These are phyloP conservation scores for Arge pagana DNA, from an alignment of 2,888 invertebrate genomes.

Conservation along the genomic window DNA sequence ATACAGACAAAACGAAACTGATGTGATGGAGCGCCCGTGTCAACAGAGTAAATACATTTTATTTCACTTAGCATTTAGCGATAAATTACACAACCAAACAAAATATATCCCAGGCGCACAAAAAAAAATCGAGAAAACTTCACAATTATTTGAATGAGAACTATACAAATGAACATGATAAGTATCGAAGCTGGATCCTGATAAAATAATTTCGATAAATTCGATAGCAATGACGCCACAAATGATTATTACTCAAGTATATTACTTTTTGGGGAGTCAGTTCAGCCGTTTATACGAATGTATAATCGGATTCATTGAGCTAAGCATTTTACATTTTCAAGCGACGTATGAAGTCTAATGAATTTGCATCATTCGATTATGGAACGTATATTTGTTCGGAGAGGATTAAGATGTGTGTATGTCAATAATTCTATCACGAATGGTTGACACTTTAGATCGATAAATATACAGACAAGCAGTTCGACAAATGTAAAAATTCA, in stretches of 20 bases:
- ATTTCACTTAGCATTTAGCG: conserved; percentile 17
- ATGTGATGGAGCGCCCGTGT: background rate
- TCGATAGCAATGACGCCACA: too few species aligned
- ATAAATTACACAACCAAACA: conserved; percentile 23
- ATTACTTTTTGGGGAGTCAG: background rate
- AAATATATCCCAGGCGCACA: conserved; percentile 10
- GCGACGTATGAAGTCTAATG: too few species aligned
- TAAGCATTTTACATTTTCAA: conserved; percentile 5
- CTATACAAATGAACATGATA: conserved; percentile 17
- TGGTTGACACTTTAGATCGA: too few species aligned
- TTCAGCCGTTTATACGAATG: background rate
- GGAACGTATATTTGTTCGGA: too few species aligned
- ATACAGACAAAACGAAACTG: background rate
- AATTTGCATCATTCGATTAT: too few species aligned
- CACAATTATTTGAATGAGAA: background rate
- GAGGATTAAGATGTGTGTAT: too few species aligned
- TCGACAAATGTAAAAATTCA: too few species aligned
- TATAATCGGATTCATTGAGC: conserved; percentile 13
- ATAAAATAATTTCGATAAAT: conserved; percentile 12
- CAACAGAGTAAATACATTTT: conserved; percentile 22
- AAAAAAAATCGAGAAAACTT: conserved; percentile 1
- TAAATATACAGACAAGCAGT: too few species aligned
- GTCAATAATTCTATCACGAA: too few species aligned
- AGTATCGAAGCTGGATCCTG: background rate
- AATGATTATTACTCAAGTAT: conserved; percentile 3